A percentile compares a stretch with the other conserved stretches of the same genome.
phyloP scores from a whole-genome alignment of 2,113 vertebrate genomes.

The Xenopus laevis region DNA sequence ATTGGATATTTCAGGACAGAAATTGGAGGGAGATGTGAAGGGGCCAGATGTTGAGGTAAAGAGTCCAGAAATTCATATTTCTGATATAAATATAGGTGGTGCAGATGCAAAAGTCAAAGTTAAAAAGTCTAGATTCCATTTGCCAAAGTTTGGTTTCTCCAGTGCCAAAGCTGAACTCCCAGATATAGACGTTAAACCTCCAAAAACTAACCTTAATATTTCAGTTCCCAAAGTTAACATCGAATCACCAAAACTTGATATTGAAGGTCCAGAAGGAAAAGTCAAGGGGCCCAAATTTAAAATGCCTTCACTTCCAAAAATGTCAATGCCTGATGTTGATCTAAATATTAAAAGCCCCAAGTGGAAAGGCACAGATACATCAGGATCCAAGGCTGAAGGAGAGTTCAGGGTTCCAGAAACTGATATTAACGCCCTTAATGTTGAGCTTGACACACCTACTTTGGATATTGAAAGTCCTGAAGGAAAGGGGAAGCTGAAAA shows the following conservation, averaged over 20 bases:
- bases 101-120: slow-evolving; percentile 46
- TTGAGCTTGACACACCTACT: slow-evolving; percentile 28
- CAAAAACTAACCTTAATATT: slow-evolving; percentile 49
- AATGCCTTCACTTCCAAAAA: slow-evolving; percentile 49
- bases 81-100: slow-evolving; percentile 53
- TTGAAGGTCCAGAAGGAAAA: slow-evolving; percentile 47
- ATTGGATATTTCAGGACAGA: slow-evolving; percentile 55
- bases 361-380: neutral
- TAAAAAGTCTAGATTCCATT: slow-evolving; percentile 48
- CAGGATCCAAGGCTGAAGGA: slow-evolving; percentile 42
- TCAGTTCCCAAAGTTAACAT: slow-evolving; percentile 39
- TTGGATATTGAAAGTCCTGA: slow-evolving; percentile 9
- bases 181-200: slow-evolving; percentile 7
- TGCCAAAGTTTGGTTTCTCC: slow-evolving; percentile 67
- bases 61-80: slow-evolving; percentile 53
- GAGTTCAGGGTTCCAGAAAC: slow-evolving; percentile 43
- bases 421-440: neutral
- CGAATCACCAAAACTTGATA: slow-evolving; percentile 27
- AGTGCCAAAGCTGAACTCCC: slow-evolving; percentile 6
- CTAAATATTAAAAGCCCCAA: slow-evolving; percentile 46
- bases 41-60: slow-evolving; percentile 49
- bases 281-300: slow-evolving; percentile 54
- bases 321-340: slow-evolving; percentile 42
- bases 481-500: slow-evolving; percentile 54
- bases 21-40: slow-evolving; percentile 45